Percentiles rank a stretch among this genome's conserved stretches.
These are phyloP conservation scores for Sitobion miscanthi DNA, from an alignment of 1,140 invertebrate species.

Conservation along the genomic window DNA sequence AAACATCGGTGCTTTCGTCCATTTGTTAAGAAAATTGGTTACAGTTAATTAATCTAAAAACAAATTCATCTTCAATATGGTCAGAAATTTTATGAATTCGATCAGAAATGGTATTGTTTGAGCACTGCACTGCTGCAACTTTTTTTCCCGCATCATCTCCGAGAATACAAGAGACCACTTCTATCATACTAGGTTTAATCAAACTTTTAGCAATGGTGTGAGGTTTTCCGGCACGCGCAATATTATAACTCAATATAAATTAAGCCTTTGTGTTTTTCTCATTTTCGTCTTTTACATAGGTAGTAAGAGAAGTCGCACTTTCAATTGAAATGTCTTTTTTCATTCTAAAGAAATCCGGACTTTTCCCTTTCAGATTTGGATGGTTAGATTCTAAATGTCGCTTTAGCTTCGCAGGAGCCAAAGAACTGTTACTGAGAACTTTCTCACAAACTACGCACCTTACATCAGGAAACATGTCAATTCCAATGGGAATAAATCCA, in stretches of 20 bases:
- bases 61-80: no score
- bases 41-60: no score
- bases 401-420: conserved; percentile 33
- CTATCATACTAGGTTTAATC: conserved; percentile 46
- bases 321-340: conserved; percentile 26
- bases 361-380: conserved; percentile 23
- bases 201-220: conserved; percentile 59
- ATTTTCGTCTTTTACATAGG: conserved; percentile 38
- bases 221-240: conserved; percentile 58
- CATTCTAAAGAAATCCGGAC: conserved; percentile 35
- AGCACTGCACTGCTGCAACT: conserved; percentile 38
- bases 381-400: conserved; percentile 39
- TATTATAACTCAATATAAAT: conserved; percentile 60
- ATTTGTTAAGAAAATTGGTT: no score
- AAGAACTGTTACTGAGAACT: no score
- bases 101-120: neutral
- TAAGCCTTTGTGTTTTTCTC: conserved; percentile 38
- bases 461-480: no score
- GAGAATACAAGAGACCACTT: conserved; percentile 19
- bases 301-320: conserved; percentile 32
- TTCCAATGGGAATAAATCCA: no score
- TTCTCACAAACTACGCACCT: no score
- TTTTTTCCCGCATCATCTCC: neutral
- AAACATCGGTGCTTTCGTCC: no score
- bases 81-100: no score